Evolutionary conservation across 2,797 vertebrate genomes (phyloP), one percentile per base, ranked within the genome.

Genomic region (Leptodactylus fallax): DNA sequence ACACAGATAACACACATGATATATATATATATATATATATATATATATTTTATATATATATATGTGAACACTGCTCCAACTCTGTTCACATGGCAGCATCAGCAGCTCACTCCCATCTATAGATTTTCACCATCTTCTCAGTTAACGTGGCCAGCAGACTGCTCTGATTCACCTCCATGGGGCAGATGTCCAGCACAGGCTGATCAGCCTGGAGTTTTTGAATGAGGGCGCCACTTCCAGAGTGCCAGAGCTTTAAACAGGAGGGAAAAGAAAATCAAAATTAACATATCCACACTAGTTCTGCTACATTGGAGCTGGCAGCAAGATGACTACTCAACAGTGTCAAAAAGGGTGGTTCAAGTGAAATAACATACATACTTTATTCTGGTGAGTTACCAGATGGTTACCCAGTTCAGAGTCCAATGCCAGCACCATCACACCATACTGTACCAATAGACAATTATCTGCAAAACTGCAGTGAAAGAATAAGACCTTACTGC

Each of bases 131-230:
- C 90, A 91, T 95, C 93, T 98, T 99, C 93, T 98, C 98, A 0
- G 98, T 99, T 69, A 99, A 95, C 3, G 97, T 96, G 12, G 97
- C 97, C 92, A 99, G 92, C 90, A 95, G 96, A 92, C 94, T 96
- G 65, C 88, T 95, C 49, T 95, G 95, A 87, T 97, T 99, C 88
- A 95, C 95, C 12, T 95, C 92, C 86, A 98, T 95, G 0, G 97
- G 96, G 81, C 96, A 97, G 92, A 99, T 96, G 91, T 98, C 98
- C 93, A 99, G 86, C 85, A 99, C 96, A 0, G 98, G 97, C 12
- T 97, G 95, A 91, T 98, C 95, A 0, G 96, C 95, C 2, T 96
- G 95, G 36, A 99, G 95, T 90, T 96, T 97, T 94, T 99, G 98
- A 25, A 98, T 92, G 85, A 98, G 91, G 23, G 92, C 92, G n/a